A percentile compares a stretch with the other conserved stretches of the same genome.
These are phyloP conservation scores for Chroicocephalus ridibundus DNA, from an alignment of 2,113 vertebrate genomes.

Conservation along the genomic window DNA sequence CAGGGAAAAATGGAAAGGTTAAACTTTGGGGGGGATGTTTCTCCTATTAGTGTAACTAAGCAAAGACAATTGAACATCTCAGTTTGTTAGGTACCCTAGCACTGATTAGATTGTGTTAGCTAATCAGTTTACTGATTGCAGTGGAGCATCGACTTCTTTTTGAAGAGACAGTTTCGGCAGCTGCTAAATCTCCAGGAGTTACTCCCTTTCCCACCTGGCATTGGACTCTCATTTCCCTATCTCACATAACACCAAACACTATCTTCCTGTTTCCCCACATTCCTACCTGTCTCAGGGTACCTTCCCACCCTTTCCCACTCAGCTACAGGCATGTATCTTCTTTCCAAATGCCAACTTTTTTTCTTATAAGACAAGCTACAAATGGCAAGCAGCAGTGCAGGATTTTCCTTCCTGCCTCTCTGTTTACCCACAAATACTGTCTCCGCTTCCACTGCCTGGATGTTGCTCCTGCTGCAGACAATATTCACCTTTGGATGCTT, in stretches of 20 bases:
- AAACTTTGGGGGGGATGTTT: background rate
- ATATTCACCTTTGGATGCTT: background rate
- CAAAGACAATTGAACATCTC: background rate
- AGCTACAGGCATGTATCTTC: background rate
- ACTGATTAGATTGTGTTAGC: background rate
- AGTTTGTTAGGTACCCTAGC: background rate
- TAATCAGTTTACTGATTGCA: background rate
- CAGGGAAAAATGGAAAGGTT: background rate
- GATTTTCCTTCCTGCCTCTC: background rate
- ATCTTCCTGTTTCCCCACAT: background rate
- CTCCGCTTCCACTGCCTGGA: background rate
- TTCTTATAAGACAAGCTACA: background rate
- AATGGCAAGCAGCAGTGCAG: background rate
- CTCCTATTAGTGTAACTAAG: background rate
- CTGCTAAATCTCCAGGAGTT: background rate
- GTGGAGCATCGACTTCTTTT: background rate
- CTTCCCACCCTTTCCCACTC: background rate
- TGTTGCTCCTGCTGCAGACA: background rate
- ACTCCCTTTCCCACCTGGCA: background rate
- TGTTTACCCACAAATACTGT: background rate
- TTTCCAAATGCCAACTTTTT: background rate
- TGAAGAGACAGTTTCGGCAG: background rate
- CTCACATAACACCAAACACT: background rate
- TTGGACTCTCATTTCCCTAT: background rate
- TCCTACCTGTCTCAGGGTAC: background rate